Evolutionary conservation across 92 coral and sea anemone species (phyloP), one percentile per base, ranked within the genome.

Genomic region (Blastomussa wellsi): DNA sequence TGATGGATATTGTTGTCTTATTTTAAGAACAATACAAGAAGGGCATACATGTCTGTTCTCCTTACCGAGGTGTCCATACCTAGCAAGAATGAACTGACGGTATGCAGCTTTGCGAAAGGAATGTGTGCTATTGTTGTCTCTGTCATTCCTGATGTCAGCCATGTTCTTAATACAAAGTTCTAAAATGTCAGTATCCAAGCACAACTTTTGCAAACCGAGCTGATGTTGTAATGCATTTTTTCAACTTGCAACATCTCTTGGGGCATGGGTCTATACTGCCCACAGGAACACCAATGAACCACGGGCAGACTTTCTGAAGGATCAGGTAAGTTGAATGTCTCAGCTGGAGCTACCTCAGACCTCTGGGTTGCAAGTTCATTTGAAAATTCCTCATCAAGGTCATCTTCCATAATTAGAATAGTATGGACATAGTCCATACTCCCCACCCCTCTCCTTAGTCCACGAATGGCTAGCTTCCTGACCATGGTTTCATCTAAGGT

Each of bases 161-260:
- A 60, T 48, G 49, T 84, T 87, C 52, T 65, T 22, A 2, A 87
- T 68, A 57, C 83, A 83, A 20, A 91, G 37, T 44, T 90, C 89
- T 8, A 90, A 68, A 32, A 91, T 88, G 29, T 91, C 91, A 12
- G 89, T 77, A 76, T 84, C 94, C 28, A 88, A 65, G 32, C 94
- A 91, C 2, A 91, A 70, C 64, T 91, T 91, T 20, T n/a, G 57
- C 44, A 72, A 82, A 71, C n/a, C 77, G 52, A 11, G 62, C 22
- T 22, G 79, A 37, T 48, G 59, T 57, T 39, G 79, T 72, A 44
- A 53, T 51, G 84, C 86, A 82, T 9, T 41, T 16, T 20, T 31
- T 42, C 31, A 64, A 79, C 70, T 20, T 82, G 37, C 79, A 82
- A 69, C 86, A 41, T 41, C 36, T 66, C 87, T 65, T 77, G 90